A percentile compares a stretch with the other conserved stretches of the same genome.
phyloP scores from a whole-genome alignment of 30 jellyfish, hydroid and myxozoan genomes.

The Aurelia aurita complex sp. Pacific region DNA sequence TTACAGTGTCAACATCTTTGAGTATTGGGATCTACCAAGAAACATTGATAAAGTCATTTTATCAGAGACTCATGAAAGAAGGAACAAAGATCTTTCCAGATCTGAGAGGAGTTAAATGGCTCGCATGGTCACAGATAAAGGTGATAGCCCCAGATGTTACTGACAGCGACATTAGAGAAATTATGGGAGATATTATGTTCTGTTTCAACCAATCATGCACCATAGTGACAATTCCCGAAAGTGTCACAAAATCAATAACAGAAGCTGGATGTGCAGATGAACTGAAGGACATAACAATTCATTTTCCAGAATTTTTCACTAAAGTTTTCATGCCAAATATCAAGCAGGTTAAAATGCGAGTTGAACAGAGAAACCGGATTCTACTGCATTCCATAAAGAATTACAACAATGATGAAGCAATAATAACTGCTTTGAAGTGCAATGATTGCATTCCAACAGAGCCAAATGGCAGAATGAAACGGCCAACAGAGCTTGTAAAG shows the following conservation, averaged over 20 bases:
- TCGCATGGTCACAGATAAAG: slow-evolving; percentile 33
- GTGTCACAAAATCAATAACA: background rate
- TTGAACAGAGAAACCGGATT: background rate
- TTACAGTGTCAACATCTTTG: background rate
- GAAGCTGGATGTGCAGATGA: slow-evolving; percentile 22
- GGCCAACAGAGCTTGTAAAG: slow-evolving; percentile 42
- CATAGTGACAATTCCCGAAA: slow-evolving; percentile 20
- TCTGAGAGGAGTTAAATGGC: slow-evolving; percentile 1
- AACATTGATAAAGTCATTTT: slow-evolving; percentile 6
- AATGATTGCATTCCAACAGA: slow-evolving; percentile 43
- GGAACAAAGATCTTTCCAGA: background rate
- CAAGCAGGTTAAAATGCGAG: background rate
- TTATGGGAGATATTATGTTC: background rate
- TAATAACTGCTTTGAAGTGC: background rate
- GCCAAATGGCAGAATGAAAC: slow-evolving; percentile 18
- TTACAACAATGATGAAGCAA: background rate
- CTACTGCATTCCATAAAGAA: background rate
- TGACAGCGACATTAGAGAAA: background rate
- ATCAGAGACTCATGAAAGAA: background rate
- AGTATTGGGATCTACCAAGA: background rate
- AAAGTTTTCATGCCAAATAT: slow-evolving; percentile 15
- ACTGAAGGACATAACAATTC: slow-evolving; percentile 4
- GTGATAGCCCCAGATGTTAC: background rate
- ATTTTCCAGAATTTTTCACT: slow-evolving; percentile 19
- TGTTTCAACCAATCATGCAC: background rate